Evolutionary conservation across 2,113 vertebrate species (phyloP).

Genomic region (Strigops habroptila): DNA sequence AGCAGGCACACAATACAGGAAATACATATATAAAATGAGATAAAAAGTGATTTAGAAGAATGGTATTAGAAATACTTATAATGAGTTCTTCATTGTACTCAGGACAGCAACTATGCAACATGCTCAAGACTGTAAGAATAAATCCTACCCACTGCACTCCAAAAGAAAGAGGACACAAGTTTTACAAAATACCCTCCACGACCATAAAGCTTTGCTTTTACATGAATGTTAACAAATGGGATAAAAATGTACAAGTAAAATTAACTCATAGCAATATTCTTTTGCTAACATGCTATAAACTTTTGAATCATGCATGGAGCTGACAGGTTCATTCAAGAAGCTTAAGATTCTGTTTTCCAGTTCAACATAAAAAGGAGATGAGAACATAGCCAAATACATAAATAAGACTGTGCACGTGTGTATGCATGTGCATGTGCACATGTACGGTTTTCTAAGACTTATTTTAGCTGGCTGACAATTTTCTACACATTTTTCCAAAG

Average conservation of each 20-base stretch:
- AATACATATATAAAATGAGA: not conserved
- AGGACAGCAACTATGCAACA: not conserved
- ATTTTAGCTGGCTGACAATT: not conserved
- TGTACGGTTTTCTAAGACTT: not conserved
- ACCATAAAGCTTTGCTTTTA: not conserved
- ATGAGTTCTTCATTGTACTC: not conserved
- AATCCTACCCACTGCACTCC: not conserved
- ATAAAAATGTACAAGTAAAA: not conserved
- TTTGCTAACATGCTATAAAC: not conserved
- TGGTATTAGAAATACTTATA: not conserved
- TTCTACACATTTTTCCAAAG: not conserved
- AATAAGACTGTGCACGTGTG: not conserved
- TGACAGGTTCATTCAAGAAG: not conserved
- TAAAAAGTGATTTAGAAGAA: not conserved
- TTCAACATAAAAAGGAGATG: not conserved
- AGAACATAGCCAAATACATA: not conserved
- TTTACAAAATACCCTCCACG: not conserved
- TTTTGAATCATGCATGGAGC: not conserved
- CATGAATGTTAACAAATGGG: not conserved
- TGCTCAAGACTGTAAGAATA: not conserved
- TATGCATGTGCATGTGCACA: rapidly evolving
- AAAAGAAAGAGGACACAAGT: not conserved
- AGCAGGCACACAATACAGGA: not conserved
- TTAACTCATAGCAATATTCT: not conserved
- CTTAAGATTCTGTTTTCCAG: not conserved